Evolutionary conservation across 2,113 vertebrate species (phyloP), one percentile per base, ranked within the genome.

Genomic region (Carlito syrichta): DNA sequence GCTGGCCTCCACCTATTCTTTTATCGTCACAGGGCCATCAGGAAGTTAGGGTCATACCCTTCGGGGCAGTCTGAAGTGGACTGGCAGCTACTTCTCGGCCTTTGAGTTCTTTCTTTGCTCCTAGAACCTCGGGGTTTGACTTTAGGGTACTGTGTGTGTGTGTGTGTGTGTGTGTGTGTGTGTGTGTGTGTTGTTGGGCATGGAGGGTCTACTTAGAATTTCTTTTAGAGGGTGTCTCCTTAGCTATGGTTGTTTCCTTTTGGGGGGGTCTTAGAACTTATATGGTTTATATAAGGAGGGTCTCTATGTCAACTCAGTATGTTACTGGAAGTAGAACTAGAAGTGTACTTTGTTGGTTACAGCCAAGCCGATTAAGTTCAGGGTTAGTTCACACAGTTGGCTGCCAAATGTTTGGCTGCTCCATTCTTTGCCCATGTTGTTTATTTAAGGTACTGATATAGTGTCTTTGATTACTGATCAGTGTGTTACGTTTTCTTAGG

Each of bases 111-210:
- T 14, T 92, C 40, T 87, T 45, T 60, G 69, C 58, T 73, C 20
- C 40, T 43, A 40, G 76, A 60, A 45, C 22, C 30, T 20, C 69
- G 23, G 3, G 40, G 23, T 78, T 71, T 77, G 16, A 35, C 23
- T 38, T n/a, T 83, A 19, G 13, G 45, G 40, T 76, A n/a, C 6
- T 20, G 58, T 45, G 10, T 38, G 32, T 48, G 25, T 2, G 4
- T 6, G 17, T n/a, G 1, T 54, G 1, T 8, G 8, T 8, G 4
- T 17, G 6, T 25, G 35, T 35, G 20, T 3, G 5, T 2, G 12
- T n/a, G 3, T 63, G 3, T 7, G 7, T 5, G 3, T 20, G 8
- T 23, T 48, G 22, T 50, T 32, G 78, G 71, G 23, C 63, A 2
- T 35, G 4, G 62, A 45, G 10, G 32, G 32, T 52, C 63, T 48